A percentile compares a stretch with the other conserved stretches of the same genome.
Evolutionary conservation across 1,140 invertebrate genomes (phyloP).

Genomic region (Trachelipus rathkii): DNA sequence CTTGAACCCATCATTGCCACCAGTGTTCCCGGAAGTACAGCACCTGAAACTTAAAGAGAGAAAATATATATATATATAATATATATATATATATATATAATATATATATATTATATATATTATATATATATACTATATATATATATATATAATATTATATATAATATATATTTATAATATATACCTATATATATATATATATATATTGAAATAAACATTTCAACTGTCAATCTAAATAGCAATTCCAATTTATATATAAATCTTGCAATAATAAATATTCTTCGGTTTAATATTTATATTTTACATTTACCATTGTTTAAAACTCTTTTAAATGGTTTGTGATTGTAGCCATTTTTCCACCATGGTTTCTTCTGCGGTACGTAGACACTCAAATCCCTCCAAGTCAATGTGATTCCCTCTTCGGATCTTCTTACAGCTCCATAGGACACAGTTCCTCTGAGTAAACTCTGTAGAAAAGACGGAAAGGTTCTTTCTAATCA

Average conservation of each 20-base stretch:
- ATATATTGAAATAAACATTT: too few species aligned
- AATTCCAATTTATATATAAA: too few species aligned
- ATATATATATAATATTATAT: too few species aligned
- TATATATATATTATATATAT: too few species aligned
- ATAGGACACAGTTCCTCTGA: neutral
- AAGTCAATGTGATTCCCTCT: constrained; percentile 63
- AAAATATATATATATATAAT: constrained; percentile 21
- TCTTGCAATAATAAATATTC: too few species aligned
- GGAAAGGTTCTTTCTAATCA: neutral
- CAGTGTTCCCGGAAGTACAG: constrained; percentile 51
- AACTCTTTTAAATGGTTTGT: constrained; percentile 40
- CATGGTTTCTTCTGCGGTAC: constrained; percentile 55
- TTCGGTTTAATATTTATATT: too few species aligned
- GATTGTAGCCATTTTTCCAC: constrained; percentile 35
- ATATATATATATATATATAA: constrained; percentile 19
- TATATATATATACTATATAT: too few species aligned
- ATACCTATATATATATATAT: too few species aligned
- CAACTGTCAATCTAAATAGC: too few species aligned
- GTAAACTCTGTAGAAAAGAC: neutral
- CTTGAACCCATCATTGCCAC: constrained; percentile 53
- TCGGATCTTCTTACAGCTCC: constrained; percentile 30
- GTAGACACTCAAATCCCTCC: constrained; percentile 66
- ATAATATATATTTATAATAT: too few species aligned
- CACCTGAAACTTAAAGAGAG: constrained; percentile 52
- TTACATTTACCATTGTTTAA: constrained; percentile 43